Evolutionary conservation across 2,113 vertebrate species (phyloP).

Genomic region (Puffinus mauretanicus): DNA sequence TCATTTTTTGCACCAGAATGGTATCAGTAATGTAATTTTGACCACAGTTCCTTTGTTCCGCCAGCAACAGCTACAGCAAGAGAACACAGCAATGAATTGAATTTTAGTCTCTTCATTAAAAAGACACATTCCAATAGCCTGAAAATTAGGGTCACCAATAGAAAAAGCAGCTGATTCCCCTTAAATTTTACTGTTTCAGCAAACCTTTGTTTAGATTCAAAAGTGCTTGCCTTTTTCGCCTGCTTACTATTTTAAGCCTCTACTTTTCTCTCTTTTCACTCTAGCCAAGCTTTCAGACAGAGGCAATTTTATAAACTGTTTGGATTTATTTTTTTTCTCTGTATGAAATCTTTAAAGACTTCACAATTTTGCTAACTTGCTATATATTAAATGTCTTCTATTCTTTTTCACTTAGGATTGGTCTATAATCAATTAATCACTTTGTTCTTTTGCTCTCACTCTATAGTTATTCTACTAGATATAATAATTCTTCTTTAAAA

Average conservation of each 20-base stretch:
- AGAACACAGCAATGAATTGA: neutral
- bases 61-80: neutral
- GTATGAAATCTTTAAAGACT: neutral
- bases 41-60: neutral
- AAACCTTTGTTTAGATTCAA: slow-evolving; percentile 11
- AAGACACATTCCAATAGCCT: neutral
- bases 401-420: neutral
- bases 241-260: neutral
- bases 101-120: neutral
- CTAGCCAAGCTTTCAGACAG: neutral
- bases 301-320: slow-evolving; percentile 8
- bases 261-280: slow-evolving; percentile 12
- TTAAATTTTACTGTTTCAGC: neutral
- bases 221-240: neutral
- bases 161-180: neutral
- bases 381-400: neutral
- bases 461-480: neutral
- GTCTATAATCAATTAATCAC: neutral
- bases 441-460: neutral
- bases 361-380: neutral
- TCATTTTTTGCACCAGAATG: neutral
- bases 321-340: neutral
- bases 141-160: neutral
- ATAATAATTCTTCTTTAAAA: slow-evolving; percentile 29
- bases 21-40: neutral